Evolutionary conservation across 2,797 vertebrate species (phyloP).

Genomic region (Adelosebastes latens): DNA sequence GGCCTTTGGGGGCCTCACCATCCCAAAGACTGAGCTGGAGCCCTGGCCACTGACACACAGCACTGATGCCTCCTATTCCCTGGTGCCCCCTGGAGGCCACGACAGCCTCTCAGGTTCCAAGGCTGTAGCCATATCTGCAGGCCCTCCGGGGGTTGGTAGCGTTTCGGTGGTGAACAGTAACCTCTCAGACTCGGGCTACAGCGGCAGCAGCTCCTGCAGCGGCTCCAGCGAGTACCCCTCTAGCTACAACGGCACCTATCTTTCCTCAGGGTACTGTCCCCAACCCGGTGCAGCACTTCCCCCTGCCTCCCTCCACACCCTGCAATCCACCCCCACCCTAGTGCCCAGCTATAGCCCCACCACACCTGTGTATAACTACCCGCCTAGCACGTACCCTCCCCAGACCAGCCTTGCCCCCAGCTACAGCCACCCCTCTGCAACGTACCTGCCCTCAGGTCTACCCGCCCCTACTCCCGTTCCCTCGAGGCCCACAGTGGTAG

Average conservation of each 20-base stretch:
- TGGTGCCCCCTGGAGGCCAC: conserved; percentile 87
- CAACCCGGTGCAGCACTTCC: conserved; percentile 88
- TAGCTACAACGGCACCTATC: conserved; percentile 90
- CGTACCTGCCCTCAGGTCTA: conserved; percentile 90
- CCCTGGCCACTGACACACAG: conserved; percentile 89
- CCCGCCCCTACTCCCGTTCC: conserved; percentile 88
- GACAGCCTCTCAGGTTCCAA: conserved; percentile 89
- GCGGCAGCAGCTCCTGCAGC: conserved; percentile 85
- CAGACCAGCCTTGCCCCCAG: conserved; percentile 84
- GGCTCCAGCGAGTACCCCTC: conserved; percentile 88
- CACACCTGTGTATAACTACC: conserved; percentile 90
- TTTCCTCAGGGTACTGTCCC: conserved; percentile 91
- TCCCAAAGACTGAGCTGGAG: conserved; percentile 90
- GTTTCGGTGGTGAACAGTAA: conserved; percentile 86
- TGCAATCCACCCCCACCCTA: conserved; percentile 86
- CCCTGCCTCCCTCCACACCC: conserved; percentile 87
- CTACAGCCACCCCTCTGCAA: conserved; percentile 87
- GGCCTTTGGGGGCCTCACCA: conserved; percentile 84
- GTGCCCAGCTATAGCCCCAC: conserved; percentile 90
- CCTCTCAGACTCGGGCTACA: conserved; percentile 86
- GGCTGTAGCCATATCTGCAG: conserved; percentile 70
- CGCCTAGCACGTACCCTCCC: conserved; percentile 85
- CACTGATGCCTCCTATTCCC: conserved; percentile 86
- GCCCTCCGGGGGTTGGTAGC: conserved; percentile 84
- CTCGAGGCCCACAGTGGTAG: conserved; percentile 85